Conservation (phyloP, 2,888 invertebrate genomes). For the Timema cristinae region DNA sequence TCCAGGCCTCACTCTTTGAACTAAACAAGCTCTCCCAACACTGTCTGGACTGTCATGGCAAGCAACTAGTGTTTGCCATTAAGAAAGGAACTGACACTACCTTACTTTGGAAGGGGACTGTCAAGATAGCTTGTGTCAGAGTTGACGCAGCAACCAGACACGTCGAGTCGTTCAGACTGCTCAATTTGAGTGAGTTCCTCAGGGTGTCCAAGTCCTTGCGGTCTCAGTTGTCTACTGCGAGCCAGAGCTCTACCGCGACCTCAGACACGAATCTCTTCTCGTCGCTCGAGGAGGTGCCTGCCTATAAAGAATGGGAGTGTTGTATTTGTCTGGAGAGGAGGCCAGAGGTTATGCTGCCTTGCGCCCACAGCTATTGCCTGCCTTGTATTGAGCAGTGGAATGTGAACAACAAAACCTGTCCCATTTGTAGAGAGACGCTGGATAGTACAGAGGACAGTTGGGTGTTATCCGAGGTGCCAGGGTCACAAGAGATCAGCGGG, state of each 20-base stretch:
- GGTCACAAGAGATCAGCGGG: conserved; percentile 54
- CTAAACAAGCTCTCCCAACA: conserved; percentile 60
- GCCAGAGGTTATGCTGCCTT: conserved; percentile 64
- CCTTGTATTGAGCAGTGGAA: conserved; percentile 72
- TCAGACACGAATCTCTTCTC: no score
- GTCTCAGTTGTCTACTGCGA: conserved; percentile 46
- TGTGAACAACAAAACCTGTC: conserved; percentile 64
- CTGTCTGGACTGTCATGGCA: conserved; percentile 57
- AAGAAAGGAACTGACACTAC: conserved; percentile 61
- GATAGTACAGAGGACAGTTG: conserved; percentile 61
- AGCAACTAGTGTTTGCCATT: conserved; percentile 60
- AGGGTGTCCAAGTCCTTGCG: conserved; percentile 52
- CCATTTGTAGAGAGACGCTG: conserved; percentile 61
- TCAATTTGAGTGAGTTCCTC: conserved; percentile 61
- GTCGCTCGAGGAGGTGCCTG: conserved; percentile 35
- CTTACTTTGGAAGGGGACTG: conserved; percentile 65
- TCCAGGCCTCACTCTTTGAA: conserved; percentile 53
- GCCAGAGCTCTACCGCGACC: conserved; percentile 34
- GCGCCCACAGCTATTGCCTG: conserved; percentile 66
- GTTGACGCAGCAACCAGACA: conserved; percentile 51
- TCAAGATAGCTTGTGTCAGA: conserved; percentile 61
- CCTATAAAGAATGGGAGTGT: conserved; percentile 49
- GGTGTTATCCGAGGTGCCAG: conserved; percentile 60
- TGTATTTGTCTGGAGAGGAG: conserved; percentile 68
- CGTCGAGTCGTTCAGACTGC: conserved; percentile 55